Conservation (phyloP, 2,113 vertebrate genomes). For the Nipponia nippon region DNA sequence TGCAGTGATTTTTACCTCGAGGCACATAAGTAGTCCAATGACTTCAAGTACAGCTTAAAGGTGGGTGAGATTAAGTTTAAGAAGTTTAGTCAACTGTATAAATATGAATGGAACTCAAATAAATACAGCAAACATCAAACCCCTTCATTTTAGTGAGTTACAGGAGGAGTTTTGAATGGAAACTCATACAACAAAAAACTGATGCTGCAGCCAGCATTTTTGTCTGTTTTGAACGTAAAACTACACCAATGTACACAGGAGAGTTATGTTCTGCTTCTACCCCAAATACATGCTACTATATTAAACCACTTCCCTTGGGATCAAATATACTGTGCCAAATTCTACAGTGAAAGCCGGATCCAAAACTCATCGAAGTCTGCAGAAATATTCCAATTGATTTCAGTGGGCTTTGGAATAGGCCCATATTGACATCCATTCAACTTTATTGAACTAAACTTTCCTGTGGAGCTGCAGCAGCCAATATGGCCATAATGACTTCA, state of each 20-base stretch:
- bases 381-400: neutral
- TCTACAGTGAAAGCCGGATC: neutral
- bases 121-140: neutral
- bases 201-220: neutral
- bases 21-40: neutral
- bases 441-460: neutral
- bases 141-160: neutral
- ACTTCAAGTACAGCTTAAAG: constrained; percentile 3
- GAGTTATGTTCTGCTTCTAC: neutral
- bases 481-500: neutral
- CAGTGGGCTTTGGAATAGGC: neutral
- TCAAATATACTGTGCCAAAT: neutral
- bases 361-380: neutral
- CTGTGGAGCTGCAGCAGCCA: neutral
- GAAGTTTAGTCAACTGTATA: neutral
- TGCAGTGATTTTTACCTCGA: neutral
- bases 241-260: neutral
- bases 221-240: neutral
- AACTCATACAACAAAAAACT: neutral
- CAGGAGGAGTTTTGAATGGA: neutral
- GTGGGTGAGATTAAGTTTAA: neutral
- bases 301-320: neutral
- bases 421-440: neutral
- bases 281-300: neutral
- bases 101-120: neutral